A percentile compares a stretch with the other conserved stretches of the same genome.
Evolutionary conservation across 2,888 invertebrate species (phyloP).

Genomic region (Allygus modestus): DNA sequence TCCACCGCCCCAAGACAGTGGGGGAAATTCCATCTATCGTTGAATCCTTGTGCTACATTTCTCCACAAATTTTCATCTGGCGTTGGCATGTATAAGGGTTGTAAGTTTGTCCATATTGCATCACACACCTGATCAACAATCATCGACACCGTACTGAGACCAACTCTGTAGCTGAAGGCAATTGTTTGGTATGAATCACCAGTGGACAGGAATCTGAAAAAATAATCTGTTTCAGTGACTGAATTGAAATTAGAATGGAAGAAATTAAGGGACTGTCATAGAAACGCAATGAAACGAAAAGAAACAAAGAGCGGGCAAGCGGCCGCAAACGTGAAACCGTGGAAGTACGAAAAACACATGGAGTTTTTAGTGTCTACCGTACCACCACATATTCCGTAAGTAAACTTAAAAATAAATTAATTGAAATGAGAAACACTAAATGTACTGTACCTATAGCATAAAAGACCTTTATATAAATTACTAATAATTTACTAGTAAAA

Average conservation of each 20-base stretch:
- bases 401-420: too few species aligned
- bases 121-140: conserved; percentile 72
- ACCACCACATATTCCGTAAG: not conserved
- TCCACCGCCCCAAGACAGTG: conserved; percentile 66
- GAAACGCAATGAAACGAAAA: too few species aligned
- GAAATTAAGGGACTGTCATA: too few species aligned
- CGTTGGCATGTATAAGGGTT: conserved; percentile 63
- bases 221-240: not conserved
- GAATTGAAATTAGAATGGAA: not conserved
- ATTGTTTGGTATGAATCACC: conserved; percentile 71
- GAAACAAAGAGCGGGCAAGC: too few species aligned
- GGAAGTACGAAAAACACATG: too few species aligned
- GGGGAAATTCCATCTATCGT: conserved; percentile 66
- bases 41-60: conserved; percentile 65
- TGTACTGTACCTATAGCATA: too few species aligned
- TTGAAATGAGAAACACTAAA: too few species aligned
- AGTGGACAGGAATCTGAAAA: conserved; percentile 71
- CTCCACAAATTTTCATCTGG: conserved; percentile 64
- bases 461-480: too few species aligned
- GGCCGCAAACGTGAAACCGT: too few species aligned
- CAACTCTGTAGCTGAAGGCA: conserved; percentile 71
- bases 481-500: too few species aligned
- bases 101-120: conserved; percentile 70
- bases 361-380: too few species aligned
- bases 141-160: conserved; percentile 70